Conservation (phyloP, 1,140 invertebrate genomes). For the Hestina assimilis region DNA sequence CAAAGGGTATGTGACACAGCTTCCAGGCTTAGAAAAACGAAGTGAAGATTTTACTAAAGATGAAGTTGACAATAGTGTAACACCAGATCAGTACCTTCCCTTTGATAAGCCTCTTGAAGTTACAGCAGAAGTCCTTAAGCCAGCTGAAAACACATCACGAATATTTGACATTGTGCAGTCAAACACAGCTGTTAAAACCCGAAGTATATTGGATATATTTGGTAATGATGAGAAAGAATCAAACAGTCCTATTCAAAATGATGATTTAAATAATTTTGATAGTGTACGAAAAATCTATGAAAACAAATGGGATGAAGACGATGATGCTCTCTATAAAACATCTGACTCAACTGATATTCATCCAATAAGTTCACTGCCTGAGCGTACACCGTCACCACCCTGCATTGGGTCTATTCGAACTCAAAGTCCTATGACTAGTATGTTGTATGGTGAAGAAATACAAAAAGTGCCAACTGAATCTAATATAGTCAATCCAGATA, state of each 20-base stretch:
- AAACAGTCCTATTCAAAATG: slow-evolving; percentile 40
- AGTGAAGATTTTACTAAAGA: slow-evolving; percentile 47
- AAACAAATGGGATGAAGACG: slow-evolving; percentile 68
- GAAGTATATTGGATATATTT: slow-evolving; percentile 71
- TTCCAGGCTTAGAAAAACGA: slow-evolving; percentile 4
- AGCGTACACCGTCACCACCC: slow-evolving; percentile 35
- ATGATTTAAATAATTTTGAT: slow-evolving; percentile 48
- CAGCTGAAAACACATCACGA: slow-evolving; percentile 39
- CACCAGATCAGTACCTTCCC: slow-evolving; percentile 36
- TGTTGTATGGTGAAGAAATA: slow-evolving; percentile 38
- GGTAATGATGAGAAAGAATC: slow-evolving; percentile 34
- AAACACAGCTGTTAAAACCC: slow-evolving; percentile 51
- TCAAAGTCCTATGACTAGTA: slow-evolving; percentile 45
- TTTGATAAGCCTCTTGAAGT: slow-evolving; percentile 42
- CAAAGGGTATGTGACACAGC: not conserved
- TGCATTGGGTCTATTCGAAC: slow-evolving; percentile 30
- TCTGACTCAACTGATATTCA: slow-evolving; percentile 37
- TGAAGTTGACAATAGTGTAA: slow-evolving; percentile 40
- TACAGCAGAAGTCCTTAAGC: slow-evolving; percentile 10
- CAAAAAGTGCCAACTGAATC: slow-evolving; percentile 14
- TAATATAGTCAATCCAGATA: slow-evolving; percentile 31
- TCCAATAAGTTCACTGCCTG: slow-evolving; percentile 5
- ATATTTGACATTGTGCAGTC: slow-evolving; percentile 65
- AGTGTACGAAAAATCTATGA: slow-evolving; percentile 51
- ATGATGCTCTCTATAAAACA: slow-evolving; percentile 73